A percentile compares a stretch with the other conserved stretches of the same genome.
These are phyloP conservation scores for Otus sunia DNA, from an alignment of 2,113 vertebrate species.

Conservation along the genomic window DNA sequence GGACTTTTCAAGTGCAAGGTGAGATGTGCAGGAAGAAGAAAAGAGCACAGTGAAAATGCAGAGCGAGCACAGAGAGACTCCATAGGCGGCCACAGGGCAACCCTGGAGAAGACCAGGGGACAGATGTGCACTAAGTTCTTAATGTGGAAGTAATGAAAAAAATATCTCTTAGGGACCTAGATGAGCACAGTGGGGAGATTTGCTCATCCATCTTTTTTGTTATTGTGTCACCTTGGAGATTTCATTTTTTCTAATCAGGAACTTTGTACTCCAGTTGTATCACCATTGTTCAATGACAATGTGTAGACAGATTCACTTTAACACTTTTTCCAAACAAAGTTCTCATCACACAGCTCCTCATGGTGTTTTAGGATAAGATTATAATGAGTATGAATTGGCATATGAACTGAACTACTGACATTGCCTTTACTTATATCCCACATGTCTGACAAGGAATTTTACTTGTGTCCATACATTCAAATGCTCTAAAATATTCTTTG, in stretches of 20 bases:
- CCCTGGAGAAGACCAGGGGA: background rate
- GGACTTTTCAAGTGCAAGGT: background rate
- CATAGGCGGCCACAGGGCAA: background rate
- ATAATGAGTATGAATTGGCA: background rate
- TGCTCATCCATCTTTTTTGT: background rate
- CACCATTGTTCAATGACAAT: background rate
- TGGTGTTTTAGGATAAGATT: background rate
- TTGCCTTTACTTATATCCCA: background rate
- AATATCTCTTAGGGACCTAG: background rate
- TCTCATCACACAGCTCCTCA: background rate
- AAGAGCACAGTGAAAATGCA: background rate
- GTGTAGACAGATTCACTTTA: background rate
- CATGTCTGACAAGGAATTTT: background rate
- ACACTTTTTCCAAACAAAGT: background rate
- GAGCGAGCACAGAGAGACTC: background rate
- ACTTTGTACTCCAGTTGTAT: background rate
- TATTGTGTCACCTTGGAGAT: background rate
- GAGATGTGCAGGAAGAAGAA: background rate
- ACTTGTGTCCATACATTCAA: background rate
- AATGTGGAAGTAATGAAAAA: background rate
- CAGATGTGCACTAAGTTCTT: background rate
- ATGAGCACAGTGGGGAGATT: background rate
- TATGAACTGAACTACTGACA: background rate
- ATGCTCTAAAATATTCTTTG: background rate
- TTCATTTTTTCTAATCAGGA: background rate